Conservation (phyloP, 2,888 invertebrate species). For the Chalcosyrphus nemorum region DNA sequence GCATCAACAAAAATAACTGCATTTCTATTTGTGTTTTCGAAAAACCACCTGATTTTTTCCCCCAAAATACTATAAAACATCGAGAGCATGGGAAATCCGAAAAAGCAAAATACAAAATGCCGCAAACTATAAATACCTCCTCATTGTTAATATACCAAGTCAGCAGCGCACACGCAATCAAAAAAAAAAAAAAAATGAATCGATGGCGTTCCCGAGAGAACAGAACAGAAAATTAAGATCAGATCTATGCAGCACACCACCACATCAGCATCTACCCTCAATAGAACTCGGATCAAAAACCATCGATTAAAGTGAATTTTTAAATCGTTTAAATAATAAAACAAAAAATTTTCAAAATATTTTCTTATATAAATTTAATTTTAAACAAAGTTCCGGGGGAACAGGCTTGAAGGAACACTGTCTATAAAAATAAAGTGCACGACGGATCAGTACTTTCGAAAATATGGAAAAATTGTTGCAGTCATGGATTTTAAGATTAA, state of each 20-base stretch:
- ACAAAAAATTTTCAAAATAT: conserved; percentile 54
- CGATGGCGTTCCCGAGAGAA: not conserved
- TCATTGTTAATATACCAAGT: not conserved
- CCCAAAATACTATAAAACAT: conserved; percentile 51
- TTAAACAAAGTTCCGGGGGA: conserved; percentile 12
- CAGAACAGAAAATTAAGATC: not conserved
- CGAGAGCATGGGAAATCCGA: conserved; percentile 65
- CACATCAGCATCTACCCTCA: not conserved
- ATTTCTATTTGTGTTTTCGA: conserved; percentile 50
- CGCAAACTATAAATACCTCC: conserved; percentile 28
- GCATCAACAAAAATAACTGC: conserved; percentile 57
- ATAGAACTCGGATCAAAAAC: conserved; percentile 3
- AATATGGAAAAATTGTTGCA: too few relatives aligned
- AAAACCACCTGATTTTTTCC: conserved; percentile 68
- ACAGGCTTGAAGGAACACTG: not conserved
- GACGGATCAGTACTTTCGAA: too few relatives aligned
- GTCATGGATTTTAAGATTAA: too few relatives aligned
- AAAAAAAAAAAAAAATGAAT: conserved; percentile 10
- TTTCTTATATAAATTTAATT: conserved; percentile 42
- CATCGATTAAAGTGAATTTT: conserved; percentile 27
- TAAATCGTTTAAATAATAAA: conserved; percentile 1
- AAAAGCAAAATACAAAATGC: conserved; percentile 40
- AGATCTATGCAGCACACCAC: not conserved
- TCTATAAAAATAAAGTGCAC: conserved; percentile 9
- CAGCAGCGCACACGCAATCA: not conserved